Percentiles rank a stretch among this genome's conserved stretches.
phyloP scores from a whole-genome alignment of 2,797 vertebrate species.

The Rhabdophis nuchalis region DNA sequence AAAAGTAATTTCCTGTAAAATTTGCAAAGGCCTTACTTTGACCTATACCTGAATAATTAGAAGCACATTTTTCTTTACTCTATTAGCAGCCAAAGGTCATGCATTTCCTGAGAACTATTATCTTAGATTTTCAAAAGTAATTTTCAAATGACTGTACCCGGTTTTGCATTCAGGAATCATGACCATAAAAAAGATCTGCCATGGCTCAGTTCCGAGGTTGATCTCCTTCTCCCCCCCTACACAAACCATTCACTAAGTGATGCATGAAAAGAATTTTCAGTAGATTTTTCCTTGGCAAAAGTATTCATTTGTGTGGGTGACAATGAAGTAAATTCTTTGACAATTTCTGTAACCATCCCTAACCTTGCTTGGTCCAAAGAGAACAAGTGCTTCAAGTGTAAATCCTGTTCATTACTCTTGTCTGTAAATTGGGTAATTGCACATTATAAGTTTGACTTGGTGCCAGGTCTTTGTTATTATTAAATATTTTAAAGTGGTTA shows the following conservation, averaged over 20 bases:
- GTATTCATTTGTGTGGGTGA: neutral
- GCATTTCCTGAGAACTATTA: slow-evolving; percentile 23
- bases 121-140: slow-evolving; percentile 21
- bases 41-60: slow-evolving; percentile 30
- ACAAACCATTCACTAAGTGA: neutral
- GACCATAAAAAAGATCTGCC: neutral
- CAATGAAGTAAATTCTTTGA: neutral
- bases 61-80: slow-evolving; percentile 15
- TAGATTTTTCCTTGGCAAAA: neutral
- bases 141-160: neutral
- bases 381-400: neutral
- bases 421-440: neutral
- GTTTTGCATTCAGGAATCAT: neutral
- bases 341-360: neutral
- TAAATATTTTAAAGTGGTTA: neutral
- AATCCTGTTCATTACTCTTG: too few species aligned
- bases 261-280: neutral
- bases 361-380: neutral
- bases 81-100: slow-evolving; percentile 21
- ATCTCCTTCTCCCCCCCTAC: neutral
- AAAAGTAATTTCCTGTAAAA: slow-evolving; percentile 36
- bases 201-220: neutral
- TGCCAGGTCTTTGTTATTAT: neutral
- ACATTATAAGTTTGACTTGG: neutral
- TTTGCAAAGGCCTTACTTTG: slow-evolving; percentile 7